Evolutionary conservation across 2,797 vertebrate genomes (phyloP).

Genomic region (Parambassis ranga): DNA sequence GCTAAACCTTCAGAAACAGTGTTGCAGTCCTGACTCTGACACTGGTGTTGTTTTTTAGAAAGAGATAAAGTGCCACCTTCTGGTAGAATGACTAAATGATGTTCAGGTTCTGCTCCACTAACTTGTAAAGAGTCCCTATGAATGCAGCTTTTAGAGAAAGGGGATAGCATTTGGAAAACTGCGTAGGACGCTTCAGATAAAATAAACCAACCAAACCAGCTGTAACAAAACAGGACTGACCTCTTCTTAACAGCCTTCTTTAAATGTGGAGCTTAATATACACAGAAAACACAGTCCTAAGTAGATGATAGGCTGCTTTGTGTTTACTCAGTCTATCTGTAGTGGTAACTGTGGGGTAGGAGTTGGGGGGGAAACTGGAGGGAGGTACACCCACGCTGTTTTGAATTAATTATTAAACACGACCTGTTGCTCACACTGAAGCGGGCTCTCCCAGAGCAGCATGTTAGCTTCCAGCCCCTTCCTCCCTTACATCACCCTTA

Average conservation of each 20-base stretch:
- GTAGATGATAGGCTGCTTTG: no score
- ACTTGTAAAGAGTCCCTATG: background rate
- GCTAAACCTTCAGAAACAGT: constrained; percentile 16
- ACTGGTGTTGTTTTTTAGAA: constrained; percentile 30
- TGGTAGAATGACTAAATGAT: constrained; percentile 40
- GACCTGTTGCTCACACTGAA: no score
- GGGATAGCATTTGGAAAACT: background rate
- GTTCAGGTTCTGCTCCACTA: background rate
- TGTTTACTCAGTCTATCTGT: no score
- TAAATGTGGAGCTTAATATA: background rate
- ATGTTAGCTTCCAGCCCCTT: no score
- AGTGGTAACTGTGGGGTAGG: no score
- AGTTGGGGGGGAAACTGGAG: no score
- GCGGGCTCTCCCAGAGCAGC: no score
- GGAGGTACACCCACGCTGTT: no score
- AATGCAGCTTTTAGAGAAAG: constrained; percentile 2
- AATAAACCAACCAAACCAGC: background rate
- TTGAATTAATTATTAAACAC: no score
- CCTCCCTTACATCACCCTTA: no score
- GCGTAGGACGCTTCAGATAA: background rate
- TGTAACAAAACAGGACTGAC: background rate
- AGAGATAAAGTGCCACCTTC: constrained; percentile 68
- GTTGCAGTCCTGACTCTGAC: background rate
- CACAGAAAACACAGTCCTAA: background rate
- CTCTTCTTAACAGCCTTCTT: background rate